Evolutionary conservation across 1,140 invertebrate species (phyloP).

Genomic region (Whitmania pigra): DNA sequence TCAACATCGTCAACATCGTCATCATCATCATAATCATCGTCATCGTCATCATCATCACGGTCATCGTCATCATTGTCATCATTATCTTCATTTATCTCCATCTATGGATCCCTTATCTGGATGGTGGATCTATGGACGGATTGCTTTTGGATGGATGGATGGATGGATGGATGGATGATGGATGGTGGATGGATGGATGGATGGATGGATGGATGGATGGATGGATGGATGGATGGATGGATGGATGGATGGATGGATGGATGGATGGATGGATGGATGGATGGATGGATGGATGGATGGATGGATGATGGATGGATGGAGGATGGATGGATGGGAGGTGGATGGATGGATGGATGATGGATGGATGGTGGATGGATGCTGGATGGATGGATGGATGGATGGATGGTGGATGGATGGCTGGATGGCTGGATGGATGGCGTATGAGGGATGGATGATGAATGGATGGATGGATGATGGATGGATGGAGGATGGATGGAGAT

Average conservation of each 20-base stretch:
- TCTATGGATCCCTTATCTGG: background rate
- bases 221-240: background rate
- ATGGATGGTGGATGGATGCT: background rate
- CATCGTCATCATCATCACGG: background rate
- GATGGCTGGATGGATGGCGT: constrained; percentile 14
- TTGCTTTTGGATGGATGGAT: too few species aligned
- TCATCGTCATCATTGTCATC: background rate
- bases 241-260: background rate
- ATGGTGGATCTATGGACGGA: too few species aligned
- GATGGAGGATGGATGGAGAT: too few species aligned
- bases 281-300: background rate
- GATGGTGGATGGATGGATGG: too few species aligned
- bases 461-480: constrained; percentile 17
- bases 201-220: too few species aligned
- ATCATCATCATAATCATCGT: too few species aligned
- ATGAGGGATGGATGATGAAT: constrained; percentile 14
- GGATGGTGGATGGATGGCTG: background rate
- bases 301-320: background rate
- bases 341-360: too few species aligned
- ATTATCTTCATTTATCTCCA: background rate
- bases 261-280: background rate
- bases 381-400: too few species aligned
- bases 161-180: too few species aligned
- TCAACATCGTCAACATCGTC: constrained; percentile 1
- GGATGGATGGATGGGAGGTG: too few species aligned